Percentiles rank a stretch among this genome's conserved stretches.
phyloP scores from a whole-genome alignment of 2,888 invertebrate species.

The Conus canariensis region DNA sequence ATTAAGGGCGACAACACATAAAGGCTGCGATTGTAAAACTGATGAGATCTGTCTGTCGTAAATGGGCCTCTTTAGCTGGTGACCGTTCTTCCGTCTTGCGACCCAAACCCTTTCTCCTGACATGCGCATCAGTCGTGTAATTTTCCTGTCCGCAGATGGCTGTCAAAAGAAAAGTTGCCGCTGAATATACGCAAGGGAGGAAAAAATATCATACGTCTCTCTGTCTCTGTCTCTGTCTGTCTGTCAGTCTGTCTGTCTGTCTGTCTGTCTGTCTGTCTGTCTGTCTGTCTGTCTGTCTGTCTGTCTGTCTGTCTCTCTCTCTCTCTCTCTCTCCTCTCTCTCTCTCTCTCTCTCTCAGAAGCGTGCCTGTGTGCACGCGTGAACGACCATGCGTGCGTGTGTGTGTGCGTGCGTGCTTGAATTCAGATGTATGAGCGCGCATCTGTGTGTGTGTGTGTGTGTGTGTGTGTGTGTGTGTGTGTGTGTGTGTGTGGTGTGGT shows the following conservation, averaged over 20 bases:
- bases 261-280: not conserved
- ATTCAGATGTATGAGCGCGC: too few relatives aligned
- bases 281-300: not conserved
- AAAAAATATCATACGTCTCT: not conserved
- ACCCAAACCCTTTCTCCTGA: slow-evolving; percentile 62
- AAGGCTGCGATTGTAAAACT: too few relatives aligned
- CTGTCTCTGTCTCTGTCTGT: not conserved
- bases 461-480: not conserved
- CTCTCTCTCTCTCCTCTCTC: not conserved
- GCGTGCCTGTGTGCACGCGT: too few relatives aligned
- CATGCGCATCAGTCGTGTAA: slow-evolving; percentile 49
- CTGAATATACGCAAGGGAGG: too few relatives aligned
- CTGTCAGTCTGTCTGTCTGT: not conserved
- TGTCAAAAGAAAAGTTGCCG: not conserved
- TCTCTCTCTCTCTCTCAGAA: too few relatives aligned
- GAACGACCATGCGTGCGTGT: too few relatives aligned
- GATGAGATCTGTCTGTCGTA: too few relatives aligned
- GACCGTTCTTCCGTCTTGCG: slow-evolving; percentile 31
- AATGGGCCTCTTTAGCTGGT: too few relatives aligned
- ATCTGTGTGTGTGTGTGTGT: too few relatives aligned
- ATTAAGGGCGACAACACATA: too few relatives aligned
- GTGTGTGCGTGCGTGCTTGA: too few relatives aligned
- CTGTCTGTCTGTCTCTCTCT: too few relatives aligned
- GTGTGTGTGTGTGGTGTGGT: not conserved
- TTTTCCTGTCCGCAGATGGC: slow-evolving; percentile 36